These are phyloP conservation scores for Dione vanillae DNA, from an alignment of 2,888 invertebrate genomes.

Conservation along the genomic window DNA sequence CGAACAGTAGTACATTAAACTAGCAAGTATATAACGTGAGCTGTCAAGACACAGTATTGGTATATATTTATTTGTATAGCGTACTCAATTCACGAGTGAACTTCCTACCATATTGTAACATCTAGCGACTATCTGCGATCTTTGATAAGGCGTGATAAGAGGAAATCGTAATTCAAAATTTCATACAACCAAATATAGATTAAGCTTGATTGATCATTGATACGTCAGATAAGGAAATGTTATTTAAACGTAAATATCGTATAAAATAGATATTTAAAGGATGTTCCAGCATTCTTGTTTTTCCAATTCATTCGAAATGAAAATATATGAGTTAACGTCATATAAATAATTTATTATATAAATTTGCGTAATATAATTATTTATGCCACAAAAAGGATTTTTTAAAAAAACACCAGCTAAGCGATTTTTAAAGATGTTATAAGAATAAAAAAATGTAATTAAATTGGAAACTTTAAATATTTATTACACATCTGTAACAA, in stretches of 20 bases:
- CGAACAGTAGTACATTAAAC: conserved; percentile 7
- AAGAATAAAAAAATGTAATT: too few species aligned
- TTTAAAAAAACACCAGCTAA: too few species aligned
- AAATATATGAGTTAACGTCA: too few species aligned
- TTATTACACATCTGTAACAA: too few species aligned
- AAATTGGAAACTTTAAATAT: too few species aligned
- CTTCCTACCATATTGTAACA: conserved; percentile 41
- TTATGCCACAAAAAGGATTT: too few species aligned
- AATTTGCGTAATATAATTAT: too few species aligned
- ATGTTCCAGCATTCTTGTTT: background rate
- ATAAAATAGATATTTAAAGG: background rate
- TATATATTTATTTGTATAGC: conserved; percentile 13
- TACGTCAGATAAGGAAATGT: conserved; percentile 24
- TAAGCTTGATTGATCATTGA: conserved; percentile 44
- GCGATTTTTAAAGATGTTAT: too few species aligned
- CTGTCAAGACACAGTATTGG: conserved; percentile 30
- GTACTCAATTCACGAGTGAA: conserved; percentile 18
- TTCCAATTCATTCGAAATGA: background rate
- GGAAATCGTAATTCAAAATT: conserved; percentile 42
- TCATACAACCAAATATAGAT: conserved; percentile 48
- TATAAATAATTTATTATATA: too few species aligned
- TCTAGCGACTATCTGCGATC: conserved; percentile 49
- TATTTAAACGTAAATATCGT: background rate
- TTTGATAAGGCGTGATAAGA: conserved; percentile 47
- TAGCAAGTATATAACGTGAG: background rate